A percentile compares a stretch with the other conserved stretches of the same genome.
These are phyloP conservation scores for Forficula auricularia DNA, from an alignment of 1,140 invertebrate genomes.

Conservation along the genomic window DNA sequence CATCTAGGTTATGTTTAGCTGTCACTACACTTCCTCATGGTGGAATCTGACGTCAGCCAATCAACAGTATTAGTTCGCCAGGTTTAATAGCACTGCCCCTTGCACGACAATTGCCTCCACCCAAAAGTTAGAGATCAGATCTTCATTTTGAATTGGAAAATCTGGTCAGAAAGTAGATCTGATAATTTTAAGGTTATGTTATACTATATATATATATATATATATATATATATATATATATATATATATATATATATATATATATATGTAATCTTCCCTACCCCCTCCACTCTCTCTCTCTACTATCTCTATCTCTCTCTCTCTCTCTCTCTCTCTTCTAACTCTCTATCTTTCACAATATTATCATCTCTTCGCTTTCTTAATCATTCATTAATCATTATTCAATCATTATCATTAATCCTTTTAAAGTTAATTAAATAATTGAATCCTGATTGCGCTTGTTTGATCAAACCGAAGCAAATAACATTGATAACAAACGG, in stretches of 20 bases:
- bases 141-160: neutral
- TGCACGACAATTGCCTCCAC: neutral
- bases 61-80: neutral
- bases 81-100: no score
- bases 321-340: slow-evolving; percentile 1
- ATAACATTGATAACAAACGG: no score
- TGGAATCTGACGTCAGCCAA: no score
- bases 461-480: no score
- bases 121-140: neutral
- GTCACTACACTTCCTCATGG: neutral
- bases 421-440: no score
- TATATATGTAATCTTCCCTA: no score
- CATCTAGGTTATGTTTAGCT: no score
- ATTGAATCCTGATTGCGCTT: no score
- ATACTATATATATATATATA: no score
- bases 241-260: no score
- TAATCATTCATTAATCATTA: neutral
- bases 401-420: neutral
- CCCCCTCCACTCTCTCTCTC: slow-evolving; percentile 13
- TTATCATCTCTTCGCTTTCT: neutral
- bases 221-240: no score
- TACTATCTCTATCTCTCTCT: neutral
- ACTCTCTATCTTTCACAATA: neutral
- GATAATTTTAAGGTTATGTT: neutral
- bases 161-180: neutral